Evolutionary conservation across 2,797 vertebrate genomes (phyloP).

Genomic region (Leuciscus waleckii): DNA sequence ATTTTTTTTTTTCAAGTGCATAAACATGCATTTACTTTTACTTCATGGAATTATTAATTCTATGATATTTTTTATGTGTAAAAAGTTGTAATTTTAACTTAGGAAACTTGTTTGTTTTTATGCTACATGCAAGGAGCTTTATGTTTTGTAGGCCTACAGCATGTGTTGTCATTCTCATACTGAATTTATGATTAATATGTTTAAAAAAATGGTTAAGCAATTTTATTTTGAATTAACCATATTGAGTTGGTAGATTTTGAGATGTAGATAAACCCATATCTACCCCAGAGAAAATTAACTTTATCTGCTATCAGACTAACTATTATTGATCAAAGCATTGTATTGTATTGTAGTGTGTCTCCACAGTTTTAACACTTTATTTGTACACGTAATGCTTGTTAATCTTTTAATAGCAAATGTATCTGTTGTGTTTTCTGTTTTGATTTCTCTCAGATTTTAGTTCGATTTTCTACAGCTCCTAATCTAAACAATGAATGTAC

Average conservation of each 20-base stretch:
- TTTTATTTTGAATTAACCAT: neutral
- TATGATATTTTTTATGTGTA: neutral
- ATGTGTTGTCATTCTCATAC: neutral
- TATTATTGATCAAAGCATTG: neutral
- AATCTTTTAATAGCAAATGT: conserved; percentile 27
- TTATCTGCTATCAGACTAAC: neutral
- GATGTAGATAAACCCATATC: neutral
- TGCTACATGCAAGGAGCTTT: neutral
- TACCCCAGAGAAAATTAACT: neutral
- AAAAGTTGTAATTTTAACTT: neutral
- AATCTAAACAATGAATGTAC: neutral
- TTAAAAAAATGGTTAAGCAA: neutral
- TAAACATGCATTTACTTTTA: neutral
- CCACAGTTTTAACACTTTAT: neutral
- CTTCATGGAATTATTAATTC: neutral
- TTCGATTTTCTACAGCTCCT: neutral
- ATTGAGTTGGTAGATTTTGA: neutral
- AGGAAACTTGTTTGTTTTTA: neutral
- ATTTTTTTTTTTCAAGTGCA: neutral
- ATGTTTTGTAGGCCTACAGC: neutral
- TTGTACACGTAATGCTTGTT: neutral
- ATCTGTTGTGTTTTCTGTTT: conserved; percentile 26
- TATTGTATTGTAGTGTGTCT: neutral
- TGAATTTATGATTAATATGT: neutral
- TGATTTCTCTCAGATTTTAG: neutral